Evolutionary conservation across 2,113 vertebrate genomes (phyloP).

Genomic region (Typhlomys cinereus): DNA sequence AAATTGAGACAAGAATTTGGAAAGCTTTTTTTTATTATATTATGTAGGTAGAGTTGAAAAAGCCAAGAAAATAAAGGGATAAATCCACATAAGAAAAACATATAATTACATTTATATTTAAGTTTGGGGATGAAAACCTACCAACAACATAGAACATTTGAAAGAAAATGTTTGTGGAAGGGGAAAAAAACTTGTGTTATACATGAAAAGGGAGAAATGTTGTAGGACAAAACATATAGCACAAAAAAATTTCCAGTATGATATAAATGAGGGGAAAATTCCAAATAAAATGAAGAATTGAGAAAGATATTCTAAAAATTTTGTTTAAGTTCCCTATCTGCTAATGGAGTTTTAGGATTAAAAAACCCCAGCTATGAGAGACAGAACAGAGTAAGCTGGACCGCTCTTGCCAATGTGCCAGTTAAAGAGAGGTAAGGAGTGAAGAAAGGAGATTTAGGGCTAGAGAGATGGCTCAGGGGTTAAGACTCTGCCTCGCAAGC

Average conservation of each 20-base stretch:
- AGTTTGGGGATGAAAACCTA: not conserved
- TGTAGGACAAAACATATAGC: not conserved
- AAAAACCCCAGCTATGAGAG: too few species aligned
- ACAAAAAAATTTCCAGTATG: not conserved
- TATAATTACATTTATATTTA: not conserved
- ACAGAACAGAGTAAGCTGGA: not conserved
- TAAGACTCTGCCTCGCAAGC: too few species aligned
- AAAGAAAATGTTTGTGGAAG: not conserved
- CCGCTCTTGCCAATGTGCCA: not conserved
- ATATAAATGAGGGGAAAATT: not conserved
- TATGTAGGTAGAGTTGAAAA: conserved; percentile 29
- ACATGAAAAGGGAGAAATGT: not conserved
- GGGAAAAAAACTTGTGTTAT: not conserved
- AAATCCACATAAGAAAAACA: not conserved
- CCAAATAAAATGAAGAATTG: not conserved
- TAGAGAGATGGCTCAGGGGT: too few species aligned
- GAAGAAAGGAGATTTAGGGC: not conserved
- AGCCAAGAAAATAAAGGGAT: not conserved
- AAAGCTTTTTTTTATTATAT: not conserved
- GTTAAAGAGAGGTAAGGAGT: not conserved
- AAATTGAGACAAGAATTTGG: not conserved
- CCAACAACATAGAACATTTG: conserved; percentile 20
- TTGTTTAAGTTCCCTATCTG: not conserved
- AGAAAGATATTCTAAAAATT: not conserved
- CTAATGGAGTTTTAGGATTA: not conserved